Evolutionary conservation across 2,797 vertebrate genomes (phyloP).

Genomic region (Ambastaia sidthimunki): DNA sequence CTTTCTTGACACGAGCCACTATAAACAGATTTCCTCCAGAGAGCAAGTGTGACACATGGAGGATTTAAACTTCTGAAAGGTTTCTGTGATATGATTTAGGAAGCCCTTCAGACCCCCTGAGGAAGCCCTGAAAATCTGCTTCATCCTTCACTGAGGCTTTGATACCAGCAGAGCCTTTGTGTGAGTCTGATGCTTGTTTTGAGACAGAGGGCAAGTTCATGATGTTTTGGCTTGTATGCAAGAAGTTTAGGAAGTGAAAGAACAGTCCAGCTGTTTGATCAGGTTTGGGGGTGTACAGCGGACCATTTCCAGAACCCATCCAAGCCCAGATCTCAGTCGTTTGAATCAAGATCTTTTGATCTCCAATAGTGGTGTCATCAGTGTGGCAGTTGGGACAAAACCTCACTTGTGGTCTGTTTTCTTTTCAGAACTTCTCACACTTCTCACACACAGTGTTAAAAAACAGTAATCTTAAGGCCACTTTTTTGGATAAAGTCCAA

Average conservation of each 20-base stretch:
- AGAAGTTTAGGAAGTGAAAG: conserved; percentile 41
- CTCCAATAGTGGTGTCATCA: conserved; percentile 45
- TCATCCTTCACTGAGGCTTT: conserved; percentile 29
- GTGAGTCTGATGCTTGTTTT: conserved; percentile 68
- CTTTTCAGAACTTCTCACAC: not conserved
- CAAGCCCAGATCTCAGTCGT: conserved; percentile 46
- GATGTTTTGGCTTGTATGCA: conserved; percentile 42
- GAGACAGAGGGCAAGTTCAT: conserved; percentile 68
- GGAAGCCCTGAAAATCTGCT: conserved; percentile 45
- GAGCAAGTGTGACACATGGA: conserved; percentile 55
- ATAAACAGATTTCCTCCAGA: conserved; percentile 58
- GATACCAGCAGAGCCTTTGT: conserved; percentile 63
- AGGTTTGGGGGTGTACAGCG: conserved; percentile 58
- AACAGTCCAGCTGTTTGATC: conserved; percentile 76
- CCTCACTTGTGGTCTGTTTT: not conserved
- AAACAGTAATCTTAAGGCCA: no score
- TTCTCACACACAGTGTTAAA: no score
- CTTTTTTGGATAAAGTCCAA: no score
- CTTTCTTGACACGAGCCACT: conserved; percentile 22
- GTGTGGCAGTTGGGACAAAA: not conserved
- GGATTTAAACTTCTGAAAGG: conserved; percentile 65
- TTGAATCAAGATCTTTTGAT: conserved; percentile 59
- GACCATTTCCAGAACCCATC: not conserved
- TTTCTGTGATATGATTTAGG: conserved; percentile 67
- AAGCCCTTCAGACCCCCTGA: conserved; percentile 28